A percentile compares a stretch with the other conserved stretches of the same genome.
phyloP scores from a whole-genome alignment of 2,797 vertebrate genomes.

The Steatocranus sp. region DNA sequence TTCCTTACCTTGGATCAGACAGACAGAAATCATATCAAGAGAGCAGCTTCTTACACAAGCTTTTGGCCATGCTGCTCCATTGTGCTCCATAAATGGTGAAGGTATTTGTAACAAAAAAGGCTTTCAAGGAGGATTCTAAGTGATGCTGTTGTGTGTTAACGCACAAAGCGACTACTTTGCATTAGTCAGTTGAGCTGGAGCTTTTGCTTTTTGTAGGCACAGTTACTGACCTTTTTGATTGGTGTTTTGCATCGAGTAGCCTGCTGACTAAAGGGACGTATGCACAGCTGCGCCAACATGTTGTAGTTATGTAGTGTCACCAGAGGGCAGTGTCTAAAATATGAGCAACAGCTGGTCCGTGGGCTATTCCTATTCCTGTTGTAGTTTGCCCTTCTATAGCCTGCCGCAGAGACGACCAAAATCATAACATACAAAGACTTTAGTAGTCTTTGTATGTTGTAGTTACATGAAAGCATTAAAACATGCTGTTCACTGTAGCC shows the following conservation, averaged over 20 bases:
- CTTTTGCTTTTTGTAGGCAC: neutral
- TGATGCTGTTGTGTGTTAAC: neutral
- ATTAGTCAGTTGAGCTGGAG: neutral
- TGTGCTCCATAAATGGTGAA: neutral
- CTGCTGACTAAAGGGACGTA: neutral
- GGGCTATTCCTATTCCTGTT: neutral
- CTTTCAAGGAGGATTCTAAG: neutral
- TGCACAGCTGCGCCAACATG: neutral
- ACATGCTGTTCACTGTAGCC: neutral
- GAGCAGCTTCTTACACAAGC: neutral
- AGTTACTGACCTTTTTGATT: neutral
- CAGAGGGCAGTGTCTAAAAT: neutral
- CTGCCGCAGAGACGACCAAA: neutral
- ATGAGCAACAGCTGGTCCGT: neutral
- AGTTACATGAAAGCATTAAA: neutral
- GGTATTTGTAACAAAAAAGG: neutral
- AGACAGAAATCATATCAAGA: neutral
- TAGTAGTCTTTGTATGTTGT: neutral
- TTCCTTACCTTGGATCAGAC: neutral
- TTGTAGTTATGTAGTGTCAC: neutral
- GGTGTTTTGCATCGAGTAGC: neutral
- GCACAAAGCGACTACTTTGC: neutral
- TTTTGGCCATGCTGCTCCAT: neutral
- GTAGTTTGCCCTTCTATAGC: neutral
- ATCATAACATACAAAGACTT: neutral